Evolutionary conservation across 2,888 invertebrate genomes (phyloP).

Genomic region (Mimachlamys varia): DNA sequence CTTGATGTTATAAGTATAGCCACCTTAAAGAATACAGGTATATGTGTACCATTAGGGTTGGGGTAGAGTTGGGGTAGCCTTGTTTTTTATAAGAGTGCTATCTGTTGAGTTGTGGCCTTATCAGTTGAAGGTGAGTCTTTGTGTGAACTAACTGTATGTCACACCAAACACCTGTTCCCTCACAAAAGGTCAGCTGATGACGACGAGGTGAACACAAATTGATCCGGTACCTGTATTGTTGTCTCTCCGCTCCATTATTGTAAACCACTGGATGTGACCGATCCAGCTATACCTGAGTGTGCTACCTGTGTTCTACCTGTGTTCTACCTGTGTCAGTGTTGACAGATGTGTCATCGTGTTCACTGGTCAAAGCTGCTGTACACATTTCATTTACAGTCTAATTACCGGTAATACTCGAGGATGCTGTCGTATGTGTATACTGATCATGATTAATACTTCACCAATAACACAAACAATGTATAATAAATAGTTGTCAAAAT

Average conservation of each 20-base stretch:
- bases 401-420: background rate
- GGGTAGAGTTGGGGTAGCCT: too few species aligned
- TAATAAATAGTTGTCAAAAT: too few species aligned
- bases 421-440: too few species aligned
- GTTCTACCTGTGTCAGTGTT: background rate
- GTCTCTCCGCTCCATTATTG: background rate
- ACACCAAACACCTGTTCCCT: conserved; percentile 11
- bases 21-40: too few species aligned
- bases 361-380: background rate
- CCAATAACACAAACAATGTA: too few species aligned
- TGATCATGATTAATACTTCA: too few species aligned
- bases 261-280: conserved; percentile 11
- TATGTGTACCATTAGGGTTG: background rate
- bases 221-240: background rate
- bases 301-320: background rate
- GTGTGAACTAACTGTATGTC: background rate
- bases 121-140: background rate
- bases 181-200: conserved; percentile 19
- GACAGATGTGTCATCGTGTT: background rate
- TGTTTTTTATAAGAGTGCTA: background rate
- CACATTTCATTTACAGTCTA: background rate
- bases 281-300: too few species aligned
- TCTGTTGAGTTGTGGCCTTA: background rate
- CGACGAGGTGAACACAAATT: background rate
- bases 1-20: too few species aligned